phyloP scores from a whole-genome alignment of 2,797 vertebrate species.

The Mormyrops attenuatus region DNA sequence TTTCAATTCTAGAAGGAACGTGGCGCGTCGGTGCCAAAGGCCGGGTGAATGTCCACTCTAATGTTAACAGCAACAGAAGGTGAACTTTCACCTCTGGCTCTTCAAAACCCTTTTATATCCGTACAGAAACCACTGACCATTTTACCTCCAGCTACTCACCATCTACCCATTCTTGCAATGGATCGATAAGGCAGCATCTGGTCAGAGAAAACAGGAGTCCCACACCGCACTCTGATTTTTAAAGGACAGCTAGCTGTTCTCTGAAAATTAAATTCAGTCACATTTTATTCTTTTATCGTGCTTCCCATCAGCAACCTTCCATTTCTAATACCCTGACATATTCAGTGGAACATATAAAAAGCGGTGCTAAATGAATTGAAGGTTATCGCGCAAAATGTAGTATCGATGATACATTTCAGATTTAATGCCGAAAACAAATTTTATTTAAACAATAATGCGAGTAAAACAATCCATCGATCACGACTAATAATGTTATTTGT shows the following conservation, averaged over 20 bases:
- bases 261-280: conserved; percentile 69
- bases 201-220: conserved; percentile 62
- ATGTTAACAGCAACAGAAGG: conserved; percentile 53
- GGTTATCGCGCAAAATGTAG: not conserved
- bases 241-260: conserved; percentile 65
- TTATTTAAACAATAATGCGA: not conserved
- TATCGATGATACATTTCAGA: not conserved
- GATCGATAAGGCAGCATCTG: conserved; percentile 74
- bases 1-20: not conserved
- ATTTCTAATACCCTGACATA: not conserved
- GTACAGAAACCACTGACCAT: conserved; percentile 56
- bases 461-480: not conserved
- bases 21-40: not conserved
- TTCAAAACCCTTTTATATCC: conserved; percentile 46
- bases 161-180: conserved; percentile 48
- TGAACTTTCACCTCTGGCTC: conserved; percentile 66
- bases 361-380: conserved; percentile 25
- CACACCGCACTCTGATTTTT: conserved; percentile 55
- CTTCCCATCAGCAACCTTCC: conserved; percentile 32
- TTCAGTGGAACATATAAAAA: not conserved
- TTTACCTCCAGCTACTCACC: conserved; percentile 60
- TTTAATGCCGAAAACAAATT: not conserved
- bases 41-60: conserved; percentile 36
- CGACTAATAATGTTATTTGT: not conserved
- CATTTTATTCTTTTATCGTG: conserved; percentile 57